Percentiles rank a stretch among this genome's conserved stretches.
These are phyloP conservation scores for Leptonema lineaticorne DNA, from an alignment of 1,140 invertebrate genomes.

Conservation along the genomic window DNA sequence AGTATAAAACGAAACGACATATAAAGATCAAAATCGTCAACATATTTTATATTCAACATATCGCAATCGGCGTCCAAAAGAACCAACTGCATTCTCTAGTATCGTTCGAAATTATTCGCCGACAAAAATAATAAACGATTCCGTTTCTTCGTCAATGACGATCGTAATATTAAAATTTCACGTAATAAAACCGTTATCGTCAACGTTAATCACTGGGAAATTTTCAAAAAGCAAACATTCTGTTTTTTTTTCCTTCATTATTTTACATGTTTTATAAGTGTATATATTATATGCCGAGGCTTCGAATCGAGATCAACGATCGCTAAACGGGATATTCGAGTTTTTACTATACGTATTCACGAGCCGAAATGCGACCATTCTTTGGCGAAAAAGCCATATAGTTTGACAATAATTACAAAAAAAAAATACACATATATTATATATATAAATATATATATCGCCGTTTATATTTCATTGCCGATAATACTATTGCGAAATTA, in stretches of 20 bases:
- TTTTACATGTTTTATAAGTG: too few species aligned
- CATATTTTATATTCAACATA: background rate
- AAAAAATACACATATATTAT: background rate
- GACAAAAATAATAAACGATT: background rate
- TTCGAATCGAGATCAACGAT: constrained; percentile 16
- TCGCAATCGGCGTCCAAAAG: background rate
- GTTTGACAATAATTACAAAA: background rate
- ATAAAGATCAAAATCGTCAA: too few species aligned
- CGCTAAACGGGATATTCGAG: constrained; percentile 13
- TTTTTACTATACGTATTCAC: constrained; percentile 10
- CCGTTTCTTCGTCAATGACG: background rate
- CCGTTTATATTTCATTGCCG: background rate
- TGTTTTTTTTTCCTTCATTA: constrained; percentile 4
- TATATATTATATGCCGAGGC: background rate
- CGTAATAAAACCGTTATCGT: constrained; percentile 17
- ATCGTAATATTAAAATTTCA: background rate
- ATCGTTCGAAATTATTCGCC: too few species aligned
- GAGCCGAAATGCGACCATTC: background rate
- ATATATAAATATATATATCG: background rate
- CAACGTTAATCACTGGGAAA: constrained; percentile 4
- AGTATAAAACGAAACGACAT: too few species aligned
- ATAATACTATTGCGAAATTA: background rate
- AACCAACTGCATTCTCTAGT: too few species aligned
- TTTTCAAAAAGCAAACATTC: constrained; percentile 16
- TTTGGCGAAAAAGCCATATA: background rate